Evolutionary conservation across 2,888 invertebrate genomes (phyloP).

Genomic region (Abscondita cerata): DNA sequence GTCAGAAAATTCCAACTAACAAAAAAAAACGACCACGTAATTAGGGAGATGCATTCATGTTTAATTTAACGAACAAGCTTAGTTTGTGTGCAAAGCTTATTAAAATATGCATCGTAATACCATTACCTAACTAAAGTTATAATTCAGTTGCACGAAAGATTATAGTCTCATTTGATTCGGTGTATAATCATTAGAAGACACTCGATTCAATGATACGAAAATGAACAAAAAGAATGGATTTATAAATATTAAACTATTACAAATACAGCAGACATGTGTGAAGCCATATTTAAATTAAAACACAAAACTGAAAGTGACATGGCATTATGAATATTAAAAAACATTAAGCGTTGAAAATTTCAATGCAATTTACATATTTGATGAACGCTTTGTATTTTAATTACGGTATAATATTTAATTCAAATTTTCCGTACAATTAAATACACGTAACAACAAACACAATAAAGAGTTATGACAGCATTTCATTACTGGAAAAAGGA

Average conservation of each 20-base stretch:
- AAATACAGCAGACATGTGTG: constrained; percentile 38
- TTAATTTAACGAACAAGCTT: constrained; percentile 14
- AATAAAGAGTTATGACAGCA: constrained; percentile 55
- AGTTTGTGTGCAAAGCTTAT: constrained; percentile 40
- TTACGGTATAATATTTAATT: constrained; percentile 60
- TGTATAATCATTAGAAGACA: not conserved
- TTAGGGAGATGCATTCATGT: constrained; percentile 21
- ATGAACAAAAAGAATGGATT: constrained; percentile 17
- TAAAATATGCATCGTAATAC: constrained; percentile 51
- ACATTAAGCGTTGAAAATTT: constrained; percentile 58
- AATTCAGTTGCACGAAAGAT: constrained; percentile 53
- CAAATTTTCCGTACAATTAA: constrained; percentile 60
- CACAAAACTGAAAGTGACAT: constrained; percentile 48
- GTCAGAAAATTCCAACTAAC: constrained; percentile 13
- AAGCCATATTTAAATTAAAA: constrained; percentile 49
- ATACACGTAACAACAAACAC: constrained; percentile 54
- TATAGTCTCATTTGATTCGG: constrained; percentile 39
- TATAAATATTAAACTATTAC: constrained; percentile 34
- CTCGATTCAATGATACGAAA: constrained; percentile 9
- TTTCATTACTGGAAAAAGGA: constrained; percentile 52
- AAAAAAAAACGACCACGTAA: constrained; percentile 9
- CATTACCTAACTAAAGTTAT: constrained; percentile 52
- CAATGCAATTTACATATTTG: constrained; percentile 60
- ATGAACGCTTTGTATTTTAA: constrained; percentile 61
- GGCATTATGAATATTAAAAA: constrained; percentile 59